These are phyloP conservation scores for Apis mellifera DNA, from an alignment of 1,140 invertebrate species.

Conservation along the genomic window DNA sequence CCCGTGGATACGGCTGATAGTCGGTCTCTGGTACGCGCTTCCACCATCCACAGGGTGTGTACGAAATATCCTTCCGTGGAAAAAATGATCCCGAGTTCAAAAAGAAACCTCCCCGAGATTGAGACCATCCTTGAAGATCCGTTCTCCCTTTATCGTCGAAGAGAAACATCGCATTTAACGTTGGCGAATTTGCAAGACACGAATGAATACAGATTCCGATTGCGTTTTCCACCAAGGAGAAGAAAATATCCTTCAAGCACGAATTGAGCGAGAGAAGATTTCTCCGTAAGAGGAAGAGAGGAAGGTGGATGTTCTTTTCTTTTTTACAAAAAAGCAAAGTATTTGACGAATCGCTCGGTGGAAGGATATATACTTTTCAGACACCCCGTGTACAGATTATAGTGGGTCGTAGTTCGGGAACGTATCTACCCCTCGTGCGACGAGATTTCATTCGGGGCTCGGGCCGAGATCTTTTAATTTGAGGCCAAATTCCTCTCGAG, in stretches of 20 bases:
- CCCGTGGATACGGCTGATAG: conserved; percentile 55
- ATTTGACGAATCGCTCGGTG: neutral
- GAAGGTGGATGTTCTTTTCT: neutral
- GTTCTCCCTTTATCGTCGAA: neutral
- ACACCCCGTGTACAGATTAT: conserved; percentile 62
- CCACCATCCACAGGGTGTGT: conserved; percentile 56
- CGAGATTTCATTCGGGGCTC: conserved; percentile 72
- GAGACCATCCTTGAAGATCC: neutral
- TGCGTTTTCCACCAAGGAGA: no score
- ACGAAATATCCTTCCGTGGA: conserved; percentile 15
- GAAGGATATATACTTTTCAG: conserved; percentile 20
- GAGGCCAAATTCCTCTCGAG: conserved; percentile 80
- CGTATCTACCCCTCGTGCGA: conserved; percentile 65
- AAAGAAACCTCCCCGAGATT: neutral
- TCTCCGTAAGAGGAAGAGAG: neutral
- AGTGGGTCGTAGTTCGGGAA: conserved; percentile 64
- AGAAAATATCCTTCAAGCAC: no score
- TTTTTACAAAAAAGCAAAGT: neutral
- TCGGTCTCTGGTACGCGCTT: conserved; percentile 41
- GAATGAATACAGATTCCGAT: neutral
- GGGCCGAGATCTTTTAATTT: conserved; percentile 80
- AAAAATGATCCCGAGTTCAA: neutral
- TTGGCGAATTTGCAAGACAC: neutral
- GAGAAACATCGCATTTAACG: no score
- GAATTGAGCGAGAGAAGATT: no score